A percentile compares a stretch with the other conserved stretches of the same genome.
Conservation (phyloP, 2,113 vertebrate genomes). For the Dicaeum eximium region DNA sequence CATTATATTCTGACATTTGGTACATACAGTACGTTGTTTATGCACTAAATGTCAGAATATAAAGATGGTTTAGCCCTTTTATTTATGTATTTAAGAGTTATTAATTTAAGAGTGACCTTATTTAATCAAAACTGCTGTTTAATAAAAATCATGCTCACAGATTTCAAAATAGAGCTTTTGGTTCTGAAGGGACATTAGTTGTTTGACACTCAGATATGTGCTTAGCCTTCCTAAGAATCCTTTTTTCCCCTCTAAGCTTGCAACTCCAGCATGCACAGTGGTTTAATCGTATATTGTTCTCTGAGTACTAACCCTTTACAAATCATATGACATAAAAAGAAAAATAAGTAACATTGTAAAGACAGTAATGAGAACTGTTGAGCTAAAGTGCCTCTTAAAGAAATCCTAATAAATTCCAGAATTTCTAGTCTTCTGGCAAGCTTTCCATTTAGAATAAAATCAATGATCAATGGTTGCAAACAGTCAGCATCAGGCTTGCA, state of each 20-base stretch:
- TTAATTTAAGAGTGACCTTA: conserved; percentile 59
- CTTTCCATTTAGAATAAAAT: conserved; percentile 92
- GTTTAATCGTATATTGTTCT: conserved; percentile 81
- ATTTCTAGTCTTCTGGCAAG: conserved; percentile 88
- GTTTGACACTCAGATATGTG: conserved; percentile 53
- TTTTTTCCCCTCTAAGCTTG: conserved; percentile 57
- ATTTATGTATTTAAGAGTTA: conserved; percentile 47
- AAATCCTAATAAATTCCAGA: conserved; percentile 89
- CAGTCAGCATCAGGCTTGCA: conserved; percentile 76
- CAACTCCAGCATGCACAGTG: conserved; percentile 67
- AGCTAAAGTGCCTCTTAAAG: conserved; percentile 91
- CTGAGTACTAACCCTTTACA: conserved; percentile 79
- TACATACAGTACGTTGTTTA: background rate
- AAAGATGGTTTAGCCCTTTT: conserved; percentile 43
- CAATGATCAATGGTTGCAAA: conserved; percentile 95
- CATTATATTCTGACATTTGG: background rate
- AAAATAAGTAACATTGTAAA: conserved; percentile 83
- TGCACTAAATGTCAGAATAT: conserved; percentile 25
- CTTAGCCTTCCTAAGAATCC: conserved; percentile 67
- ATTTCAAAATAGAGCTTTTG: conserved; percentile 55
- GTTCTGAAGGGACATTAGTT: conserved; percentile 47
- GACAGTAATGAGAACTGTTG: conserved; percentile 89
- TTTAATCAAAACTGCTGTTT: conserved; percentile 67
- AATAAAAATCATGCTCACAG: conserved; percentile 39
- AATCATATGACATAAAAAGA: conserved; percentile 84